These are phyloP conservation scores for Anniella stebbinsi DNA, from an alignment of 2,797 vertebrate species.

Conservation along the genomic window DNA sequence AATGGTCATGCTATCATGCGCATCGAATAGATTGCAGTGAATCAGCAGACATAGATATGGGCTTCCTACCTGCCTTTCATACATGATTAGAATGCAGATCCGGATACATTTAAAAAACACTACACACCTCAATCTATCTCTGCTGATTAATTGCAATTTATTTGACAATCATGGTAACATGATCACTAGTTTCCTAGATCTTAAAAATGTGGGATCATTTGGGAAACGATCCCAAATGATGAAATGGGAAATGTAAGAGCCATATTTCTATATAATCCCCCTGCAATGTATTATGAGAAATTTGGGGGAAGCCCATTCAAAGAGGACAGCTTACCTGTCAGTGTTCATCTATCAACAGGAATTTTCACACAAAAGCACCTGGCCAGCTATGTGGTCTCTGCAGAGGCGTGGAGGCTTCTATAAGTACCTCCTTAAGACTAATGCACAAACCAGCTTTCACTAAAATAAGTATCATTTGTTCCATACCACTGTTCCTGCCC, in stretches of 20 bases:
- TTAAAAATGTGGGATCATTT: no score
- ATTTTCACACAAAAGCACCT: background rate
- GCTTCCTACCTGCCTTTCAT: background rate
- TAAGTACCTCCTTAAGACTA: background rate
- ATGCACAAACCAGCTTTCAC: background rate
- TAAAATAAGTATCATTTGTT: background rate
- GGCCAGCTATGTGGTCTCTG: background rate
- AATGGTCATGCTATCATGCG: background rate
- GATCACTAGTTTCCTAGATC: background rate
- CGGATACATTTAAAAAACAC: background rate
- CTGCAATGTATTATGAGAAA: background rate
- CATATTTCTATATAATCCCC: background rate
- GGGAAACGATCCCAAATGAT: no score
- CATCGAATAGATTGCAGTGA: background rate
- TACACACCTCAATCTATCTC: background rate
- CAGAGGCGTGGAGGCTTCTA: background rate
- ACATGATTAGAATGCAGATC: background rate
- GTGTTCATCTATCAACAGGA: background rate
- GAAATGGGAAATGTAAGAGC: background rate
- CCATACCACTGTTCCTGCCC: background rate
- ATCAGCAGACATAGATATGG: background rate
- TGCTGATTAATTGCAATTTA: background rate
- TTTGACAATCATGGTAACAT: background rate
- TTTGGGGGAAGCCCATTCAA: background rate
- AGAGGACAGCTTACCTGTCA: background rate